Base-by-base conservation (phyloP, 2,888 invertebrate species). In the Coelopa pilipes region DNA sequence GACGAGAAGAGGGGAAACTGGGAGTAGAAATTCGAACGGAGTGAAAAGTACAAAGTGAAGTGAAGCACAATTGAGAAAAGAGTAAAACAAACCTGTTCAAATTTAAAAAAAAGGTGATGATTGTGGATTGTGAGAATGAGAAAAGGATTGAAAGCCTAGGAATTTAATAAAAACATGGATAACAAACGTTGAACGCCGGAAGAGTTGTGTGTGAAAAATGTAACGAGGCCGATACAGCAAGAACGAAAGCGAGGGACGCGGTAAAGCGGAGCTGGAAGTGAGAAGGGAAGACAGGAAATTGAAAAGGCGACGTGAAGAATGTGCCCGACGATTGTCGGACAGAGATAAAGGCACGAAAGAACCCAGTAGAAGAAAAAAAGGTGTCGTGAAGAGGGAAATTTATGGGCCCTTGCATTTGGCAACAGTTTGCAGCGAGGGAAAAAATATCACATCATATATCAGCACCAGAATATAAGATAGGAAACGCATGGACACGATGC, bases 281-380 rank as follows among this genome's bases (percentile, higher is more conserved):
- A 53, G 10, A 53, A 53, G n/a, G n/a, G n/a, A 15, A 53, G 3
- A 9, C 3, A 53, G 19, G 76, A 80, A 82, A 81, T 81, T 82
- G 78, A 79, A 34, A 34, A 34, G 34, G 7, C 34, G 34, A 34
- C 7, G 34, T 34, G 34, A 34, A 34, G 78, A 79, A 81, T 82
- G 79, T 80, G 81, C 74, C 63, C 76, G 57, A 72, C 79, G 82
- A 82, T 82, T 81, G 82, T 79, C 82, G 79, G 80, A 80, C 78
- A 78, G 80, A 77, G 82, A 82, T 82, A 81, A 80, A 34, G 34
- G 34, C 34, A 34, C 34, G 34, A 34, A 79, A 81, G 5, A 50
- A 49, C 11, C 21, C 7, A 66, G 47, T 78, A 79, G 78, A 77
- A 74, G 21, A 75, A 47, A 46, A 50, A 55, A 59, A 45, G n/a